Evolutionary conservation across 2,888 invertebrate genomes (phyloP), one percentile per base, ranked within the genome.

Genomic region (Caenorhabditis becei): DNA sequence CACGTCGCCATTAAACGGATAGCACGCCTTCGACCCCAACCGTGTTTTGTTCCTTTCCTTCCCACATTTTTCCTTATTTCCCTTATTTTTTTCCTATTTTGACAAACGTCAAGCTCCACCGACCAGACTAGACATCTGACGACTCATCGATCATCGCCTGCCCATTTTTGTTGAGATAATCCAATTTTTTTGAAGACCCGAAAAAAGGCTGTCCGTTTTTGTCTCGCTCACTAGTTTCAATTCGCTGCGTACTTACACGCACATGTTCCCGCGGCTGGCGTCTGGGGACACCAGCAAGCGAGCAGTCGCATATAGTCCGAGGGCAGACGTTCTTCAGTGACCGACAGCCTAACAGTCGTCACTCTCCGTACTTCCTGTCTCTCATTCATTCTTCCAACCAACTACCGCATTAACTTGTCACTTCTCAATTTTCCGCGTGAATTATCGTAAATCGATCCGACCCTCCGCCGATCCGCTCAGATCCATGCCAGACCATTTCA

Each of bases 341-440:
- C 51, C 11, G 24, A 3, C 51, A 51, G 51, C 24, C 18, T n/a
- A 47, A 47, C 47, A 47, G 47, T 47, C 47, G 3, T 47, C 47
- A 47, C 20, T 20, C 47, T 20, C 47, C 47, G 5, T 11, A 7
- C 26, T 28, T 26, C 26, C 51, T 23, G 51, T 51, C 51, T 11
- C 4, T 11, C 49, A 18, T 49, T 20, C 24, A 24, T 51, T 24
- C 51, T 51, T 49, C 47, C 20, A 23, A 2, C 53, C 63, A 63
- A 72, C 62, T 74, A 66, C 53, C 75, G 58, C 56, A 75, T 75
- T 75, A 66, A 75, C 75, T 65, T 75, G 75, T 75, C 75, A 75
- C 75, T 58, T 66, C 26, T 75, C 75, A 61, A 75, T 66, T 66
- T 66, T 66, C 65, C 75, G 66, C 75, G 53, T 66, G 66, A 75